phyloP scores from a whole-genome alignment of 2,113 vertebrate species.

The Psittacula cyanocephala region DNA sequence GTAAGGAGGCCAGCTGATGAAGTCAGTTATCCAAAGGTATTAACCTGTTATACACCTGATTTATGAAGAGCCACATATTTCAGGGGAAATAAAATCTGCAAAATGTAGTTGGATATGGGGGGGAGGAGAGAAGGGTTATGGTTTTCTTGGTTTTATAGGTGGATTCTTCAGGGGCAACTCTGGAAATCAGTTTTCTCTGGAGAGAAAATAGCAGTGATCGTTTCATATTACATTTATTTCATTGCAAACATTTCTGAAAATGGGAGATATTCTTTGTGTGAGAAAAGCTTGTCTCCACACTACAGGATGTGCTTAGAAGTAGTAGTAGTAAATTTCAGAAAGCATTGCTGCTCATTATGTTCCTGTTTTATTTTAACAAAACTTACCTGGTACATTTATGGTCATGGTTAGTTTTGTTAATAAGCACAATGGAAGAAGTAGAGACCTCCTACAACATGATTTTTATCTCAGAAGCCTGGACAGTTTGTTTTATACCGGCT shows the following conservation, averaged over 20 bases:
- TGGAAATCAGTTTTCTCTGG: not conserved
- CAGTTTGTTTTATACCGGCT: not conserved
- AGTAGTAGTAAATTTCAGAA: not conserved
- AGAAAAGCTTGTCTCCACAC: not conserved
- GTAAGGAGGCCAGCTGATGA: not conserved
- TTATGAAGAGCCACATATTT: not conserved
- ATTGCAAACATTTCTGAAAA: not conserved
- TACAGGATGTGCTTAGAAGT: not conserved
- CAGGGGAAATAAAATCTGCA: not conserved
- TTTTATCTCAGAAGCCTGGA: not conserved
- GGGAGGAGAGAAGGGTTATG: not conserved
- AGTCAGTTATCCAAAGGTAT: not conserved
- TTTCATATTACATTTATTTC: not conserved
- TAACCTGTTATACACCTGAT: not conserved
- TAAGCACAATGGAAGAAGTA: constrained; percentile 4
- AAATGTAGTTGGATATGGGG: not conserved
- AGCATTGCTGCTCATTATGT: not conserved
- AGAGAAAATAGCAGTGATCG: not conserved
- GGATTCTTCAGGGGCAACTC: not conserved
- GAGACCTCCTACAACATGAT: not conserved
- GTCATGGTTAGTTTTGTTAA: constrained; percentile 15
- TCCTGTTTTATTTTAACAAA: not conserved
- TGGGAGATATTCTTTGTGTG: not conserved
- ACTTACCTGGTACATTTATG: not conserved
- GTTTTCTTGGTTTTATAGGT: not conserved